These are phyloP conservation scores for Monodelphis domestica DNA, from an alignment of 2,797 vertebrate genomes.

Conservation along the genomic window DNA sequence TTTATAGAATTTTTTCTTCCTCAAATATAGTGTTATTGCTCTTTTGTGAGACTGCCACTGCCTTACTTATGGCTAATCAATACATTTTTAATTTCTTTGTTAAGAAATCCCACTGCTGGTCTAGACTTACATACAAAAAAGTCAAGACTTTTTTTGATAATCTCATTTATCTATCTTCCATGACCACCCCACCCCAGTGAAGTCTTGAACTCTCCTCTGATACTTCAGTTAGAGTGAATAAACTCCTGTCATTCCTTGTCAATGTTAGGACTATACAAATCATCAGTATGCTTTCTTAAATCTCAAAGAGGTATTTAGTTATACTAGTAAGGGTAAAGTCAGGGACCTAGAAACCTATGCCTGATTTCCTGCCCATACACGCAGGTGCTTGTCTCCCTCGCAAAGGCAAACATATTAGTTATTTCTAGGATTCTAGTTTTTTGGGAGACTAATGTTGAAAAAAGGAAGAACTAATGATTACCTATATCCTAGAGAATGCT, in stretches of 20 bases:
- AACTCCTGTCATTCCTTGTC: background rate
- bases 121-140: background rate
- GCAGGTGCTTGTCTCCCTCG: background rate
- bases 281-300: background rate
- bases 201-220: background rate
- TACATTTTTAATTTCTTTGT: background rate
- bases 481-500: background rate
- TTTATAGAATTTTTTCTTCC: no score
- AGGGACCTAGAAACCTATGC: background rate
- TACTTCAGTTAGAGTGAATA: background rate
- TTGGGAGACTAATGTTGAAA: background rate
- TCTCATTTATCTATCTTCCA: background rate
- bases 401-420: background rate
- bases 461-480: background rate
- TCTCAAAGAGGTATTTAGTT: background rate
- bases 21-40: background rate
- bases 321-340: background rate
- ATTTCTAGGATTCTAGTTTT: background rate
- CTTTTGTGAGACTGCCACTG: background rate
- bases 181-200: background rate
- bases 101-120: background rate
- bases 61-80: background rate
- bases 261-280: background rate
- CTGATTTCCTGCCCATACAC: background rate
- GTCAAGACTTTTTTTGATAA: background rate